These are phyloP conservation scores for Fopius arisanus DNA, from an alignment of 1,140 invertebrate species.

Conservation along the genomic window DNA sequence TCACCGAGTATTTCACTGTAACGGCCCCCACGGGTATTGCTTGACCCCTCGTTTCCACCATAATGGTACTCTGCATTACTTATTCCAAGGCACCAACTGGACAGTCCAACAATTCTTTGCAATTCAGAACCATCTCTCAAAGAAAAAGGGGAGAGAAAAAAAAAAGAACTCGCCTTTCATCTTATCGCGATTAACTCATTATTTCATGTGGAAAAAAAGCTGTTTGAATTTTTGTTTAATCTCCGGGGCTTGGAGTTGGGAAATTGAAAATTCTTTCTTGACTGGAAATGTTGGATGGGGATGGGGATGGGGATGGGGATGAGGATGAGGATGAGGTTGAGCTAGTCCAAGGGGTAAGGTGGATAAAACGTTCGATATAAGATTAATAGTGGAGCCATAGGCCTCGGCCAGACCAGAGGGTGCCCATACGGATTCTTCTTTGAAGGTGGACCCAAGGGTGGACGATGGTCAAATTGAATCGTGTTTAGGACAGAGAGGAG, in stretches of 20 bases:
- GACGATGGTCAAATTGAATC: conserved; percentile 63
- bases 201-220: background rate
- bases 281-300: conserved; percentile 16
- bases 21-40: conserved; percentile 64
- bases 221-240: background rate
- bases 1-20: conserved; percentile 66
- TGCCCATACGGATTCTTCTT: conserved; percentile 63
- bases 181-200: conserved; percentile 3
- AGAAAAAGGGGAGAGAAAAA: background rate
- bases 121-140: background rate
- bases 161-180: conserved; percentile 3
- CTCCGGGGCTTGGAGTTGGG: conserved; percentile 20
- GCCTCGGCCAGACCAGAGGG: conserved; percentile 47
- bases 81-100: conserved; percentile 47
- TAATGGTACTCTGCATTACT: conserved; percentile 65
- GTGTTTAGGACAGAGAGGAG: conserved; percentile 59
- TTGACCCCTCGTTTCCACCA: conserved; percentile 61
- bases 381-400: conserved; percentile 61
- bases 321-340: conserved; percentile 30
- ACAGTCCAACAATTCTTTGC: background rate
- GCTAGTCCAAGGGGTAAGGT: conserved; percentile 5
- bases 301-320: conserved; percentile 30
- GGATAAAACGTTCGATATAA: conserved; percentile 65
- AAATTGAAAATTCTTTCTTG: conserved; percentile 63
- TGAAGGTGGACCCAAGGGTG: conserved; percentile 62